Evolutionary conservation across 1,140 invertebrate genomes (phyloP).

Genomic region (Bradysia coprophila): DNA sequence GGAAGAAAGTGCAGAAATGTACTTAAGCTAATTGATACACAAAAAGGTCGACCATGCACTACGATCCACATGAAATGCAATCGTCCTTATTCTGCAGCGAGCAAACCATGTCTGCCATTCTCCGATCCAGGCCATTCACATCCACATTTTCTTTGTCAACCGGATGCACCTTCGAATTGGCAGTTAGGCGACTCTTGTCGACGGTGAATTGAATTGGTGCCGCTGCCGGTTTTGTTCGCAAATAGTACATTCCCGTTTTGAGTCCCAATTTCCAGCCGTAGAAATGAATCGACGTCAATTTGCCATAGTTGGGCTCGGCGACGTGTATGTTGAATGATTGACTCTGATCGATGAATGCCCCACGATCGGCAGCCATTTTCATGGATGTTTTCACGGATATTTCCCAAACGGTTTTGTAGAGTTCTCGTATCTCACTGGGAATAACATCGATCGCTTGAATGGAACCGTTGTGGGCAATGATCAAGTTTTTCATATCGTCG

Average conservation of each 20-base stretch:
- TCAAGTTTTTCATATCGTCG: slow-evolving; percentile 41
- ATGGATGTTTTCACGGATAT: slow-evolving; percentile 45
- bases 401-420: slow-evolving; percentile 66
- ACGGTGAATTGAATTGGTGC: slow-evolving; percentile 93
- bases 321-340: slow-evolving; percentile 93
- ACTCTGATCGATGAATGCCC: slow-evolving; percentile 94
- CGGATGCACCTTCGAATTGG: background rate
- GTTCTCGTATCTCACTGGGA: slow-evolving; percentile 37
- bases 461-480: slow-evolving; percentile 43
- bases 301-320: slow-evolving; percentile 73
- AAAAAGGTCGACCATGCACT: too few relatives aligned
- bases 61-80: slow-evolving; percentile 59
- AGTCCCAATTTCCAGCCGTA: slow-evolving; percentile 49
- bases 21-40: too few relatives aligned
- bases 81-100: slow-evolving; percentile 79
- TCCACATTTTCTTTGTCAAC: background rate
- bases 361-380: slow-evolving; percentile 58
- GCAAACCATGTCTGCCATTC: slow-evolving; percentile 59
- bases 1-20: too few relatives aligned
- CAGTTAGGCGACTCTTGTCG: slow-evolving; percentile 58
- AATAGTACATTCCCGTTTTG: slow-evolving; percentile 67
- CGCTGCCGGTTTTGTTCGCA: slow-evolving; percentile 83
- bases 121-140: slow-evolving; percentile 29
- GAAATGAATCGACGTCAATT: slow-evolving; percentile 60
- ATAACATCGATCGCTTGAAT: slow-evolving; percentile 40